Percentiles rank a stretch among this genome's conserved stretches.
These are phyloP conservation scores for Ephialtes manifestator DNA, from an alignment of 2,888 invertebrate genomes.

Conservation along the genomic window DNA sequence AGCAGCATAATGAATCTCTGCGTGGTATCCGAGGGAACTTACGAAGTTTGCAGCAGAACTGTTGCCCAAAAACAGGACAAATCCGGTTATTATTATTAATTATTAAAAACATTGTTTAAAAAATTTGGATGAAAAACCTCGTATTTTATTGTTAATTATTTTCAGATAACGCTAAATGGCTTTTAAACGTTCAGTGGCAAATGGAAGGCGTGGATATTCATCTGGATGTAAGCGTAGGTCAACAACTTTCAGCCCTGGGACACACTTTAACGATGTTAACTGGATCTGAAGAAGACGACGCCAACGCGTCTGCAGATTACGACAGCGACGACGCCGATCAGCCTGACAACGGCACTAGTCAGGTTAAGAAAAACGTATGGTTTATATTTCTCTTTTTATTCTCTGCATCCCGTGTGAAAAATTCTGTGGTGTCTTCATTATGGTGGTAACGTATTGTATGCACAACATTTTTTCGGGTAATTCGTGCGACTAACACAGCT, in stretches of 20 bases:
- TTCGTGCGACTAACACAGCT: conserved; percentile 3
- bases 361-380: conserved; percentile 85
- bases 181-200: conserved; percentile 99
- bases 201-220: conserved; percentile 99
- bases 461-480: background rate
- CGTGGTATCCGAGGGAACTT: conserved; percentile 99
- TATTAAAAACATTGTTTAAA: background rate
- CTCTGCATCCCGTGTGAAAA: conserved; percentile 50
- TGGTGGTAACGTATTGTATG: conserved; percentile 66
- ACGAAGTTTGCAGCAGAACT: conserved; percentile 98
- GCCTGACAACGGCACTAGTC: conserved; percentile 87
- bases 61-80: conserved; percentile 93
- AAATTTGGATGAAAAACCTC: background rate
- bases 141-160: conserved; percentile 50
- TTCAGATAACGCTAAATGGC: conserved; percentile 98
- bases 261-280: conserved; percentile 98
- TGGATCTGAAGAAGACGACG: conserved; percentile 95
- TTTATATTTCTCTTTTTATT: conserved; percentile 72
- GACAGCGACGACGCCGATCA: conserved; percentile 93
- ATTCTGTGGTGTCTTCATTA: conserved; percentile 36
- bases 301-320: conserved; percentile 89
- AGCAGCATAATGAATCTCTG: conserved; percentile 95
- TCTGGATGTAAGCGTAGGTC: conserved; percentile 97
- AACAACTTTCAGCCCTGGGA: conserved; percentile 96
- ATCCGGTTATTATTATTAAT: conserved; percentile 86